Evolutionary conservation across 2,797 vertebrate species (phyloP), one percentile per base, ranked within the genome.

Genomic region (Xiphorhynchus erythropygius): DNA sequence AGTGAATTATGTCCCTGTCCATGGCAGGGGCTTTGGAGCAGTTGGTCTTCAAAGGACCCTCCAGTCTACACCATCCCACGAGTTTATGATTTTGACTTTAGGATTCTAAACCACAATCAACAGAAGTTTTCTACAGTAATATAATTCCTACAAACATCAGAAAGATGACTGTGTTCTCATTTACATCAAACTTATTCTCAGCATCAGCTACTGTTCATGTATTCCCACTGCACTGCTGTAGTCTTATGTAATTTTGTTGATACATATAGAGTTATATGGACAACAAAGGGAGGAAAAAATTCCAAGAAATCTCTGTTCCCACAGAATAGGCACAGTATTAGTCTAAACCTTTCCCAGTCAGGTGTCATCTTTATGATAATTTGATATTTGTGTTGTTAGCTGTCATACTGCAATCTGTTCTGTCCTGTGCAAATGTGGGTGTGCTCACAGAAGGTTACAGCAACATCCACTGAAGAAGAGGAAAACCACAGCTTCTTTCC

Each of bases 261-360:
- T 53, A 63, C 0, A 0, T 46, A 7, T 15, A 17, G 10, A 69
- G 5, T 78, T 30, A 37, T 32, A 35, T 0, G 0, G 42, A 6
- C n/a, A 56, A 37, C 75, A 90, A 89, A 63, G 2, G 10, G 19
- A 74, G 10, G 7, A 73, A 89, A 55, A 5, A 41, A 33, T 2
- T 1, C 30, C 65, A 24, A 80, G 7, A 74, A 86, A 69, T 68
- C 8, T 60, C 39, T 83, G 5, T 46, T 82, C 21, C 13, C 1
- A 2, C 21, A 69, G 21, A 30, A 32, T 5, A 79, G 32, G 7
- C 23, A 82, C 4, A 11, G 11, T 18, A 33, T 47, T 59, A 67
- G 10, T 80, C 39, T 55, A 52, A 21, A 10, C 5, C 6, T 86
- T 80, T 46, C 28, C 27, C 19, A 55, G 11, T 37, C 50, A 25